phyloP scores from a whole-genome alignment of 2,113 vertebrate species.

The Dendrocopos noguchii region DNA sequence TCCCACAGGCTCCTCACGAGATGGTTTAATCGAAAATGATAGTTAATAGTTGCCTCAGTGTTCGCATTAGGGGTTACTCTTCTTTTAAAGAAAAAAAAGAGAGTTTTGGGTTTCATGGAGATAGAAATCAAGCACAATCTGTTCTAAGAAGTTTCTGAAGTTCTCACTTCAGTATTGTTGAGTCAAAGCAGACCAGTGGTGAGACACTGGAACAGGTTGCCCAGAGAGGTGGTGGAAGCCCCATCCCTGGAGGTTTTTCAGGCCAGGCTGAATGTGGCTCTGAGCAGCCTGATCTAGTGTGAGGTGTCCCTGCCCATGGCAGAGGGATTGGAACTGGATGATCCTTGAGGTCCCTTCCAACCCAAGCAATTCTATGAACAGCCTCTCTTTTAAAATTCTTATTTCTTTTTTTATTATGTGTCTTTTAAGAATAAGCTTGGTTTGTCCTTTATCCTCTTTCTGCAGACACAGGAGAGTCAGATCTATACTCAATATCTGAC shows the following conservation, averaged over 20 bases:
- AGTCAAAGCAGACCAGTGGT: not conserved
- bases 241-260: too few relatives aligned
- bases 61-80: slow-evolving; percentile 1
- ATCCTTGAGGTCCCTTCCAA: too few relatives aligned
- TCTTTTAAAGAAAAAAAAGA: too few relatives aligned
- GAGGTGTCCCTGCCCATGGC: too few relatives aligned
- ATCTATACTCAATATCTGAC: slow-evolving; percentile 49
- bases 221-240: too few relatives aligned
- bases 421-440: slow-evolving; percentile 35
- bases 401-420: slow-evolving; percentile 38
- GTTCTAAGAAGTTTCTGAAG: slow-evolving; percentile 12
- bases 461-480: slow-evolving; percentile 32
- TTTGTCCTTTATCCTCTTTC: slow-evolving; percentile 57
- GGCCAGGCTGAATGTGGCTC: too few relatives aligned
- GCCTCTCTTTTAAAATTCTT: not conserved
- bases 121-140: slow-evolving; percentile 8
- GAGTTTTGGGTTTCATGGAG: not conserved
- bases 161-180: not conserved
- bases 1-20: slow-evolving; percentile 35
- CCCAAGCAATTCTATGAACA: not conserved
- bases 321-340: too few relatives aligned
- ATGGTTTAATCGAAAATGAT: not conserved
- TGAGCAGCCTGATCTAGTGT: too few relatives aligned
- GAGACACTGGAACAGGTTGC: too few relatives aligned
- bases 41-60: not conserved